Percentiles rank a stretch among this genome's conserved stretches.
These are phyloP conservation scores for Stichodactyla helianthus DNA, from an alignment of 64 coral and sea anemone species.

Conservation along the genomic window DNA sequence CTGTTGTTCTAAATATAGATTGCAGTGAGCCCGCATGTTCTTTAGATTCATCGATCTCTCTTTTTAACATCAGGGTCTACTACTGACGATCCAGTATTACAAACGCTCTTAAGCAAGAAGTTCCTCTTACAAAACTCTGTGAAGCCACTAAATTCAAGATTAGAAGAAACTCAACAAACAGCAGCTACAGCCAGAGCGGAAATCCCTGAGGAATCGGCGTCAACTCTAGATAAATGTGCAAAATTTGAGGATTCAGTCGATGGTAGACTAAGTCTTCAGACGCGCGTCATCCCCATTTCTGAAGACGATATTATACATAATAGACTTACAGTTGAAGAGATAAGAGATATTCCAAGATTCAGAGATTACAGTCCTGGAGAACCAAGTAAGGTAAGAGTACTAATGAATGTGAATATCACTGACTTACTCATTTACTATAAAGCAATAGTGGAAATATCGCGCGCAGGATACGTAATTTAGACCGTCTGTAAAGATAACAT, in stretches of 20 bases:
- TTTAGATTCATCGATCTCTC: not conserved
- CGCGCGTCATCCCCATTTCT: conserved; percentile 37
- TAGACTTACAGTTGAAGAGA: conserved; percentile 67
- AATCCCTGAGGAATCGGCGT: not conserved
- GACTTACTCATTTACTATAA: no score
- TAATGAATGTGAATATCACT: no score
- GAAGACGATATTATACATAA: conserved; percentile 65
- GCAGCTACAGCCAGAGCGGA: not conserved
- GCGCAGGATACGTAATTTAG: no score
- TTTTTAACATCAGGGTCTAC: not conserved
- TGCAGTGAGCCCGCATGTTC: no score
- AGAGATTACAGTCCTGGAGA: conserved; percentile 65
- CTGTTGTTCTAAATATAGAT: no score
- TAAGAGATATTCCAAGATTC: conserved; percentile 83
- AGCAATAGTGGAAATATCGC: no score
- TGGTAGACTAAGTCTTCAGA: not conserved
- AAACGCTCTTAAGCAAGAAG: conserved; percentile 35
- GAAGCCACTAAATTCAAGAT: not conserved
- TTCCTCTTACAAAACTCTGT: not conserved
- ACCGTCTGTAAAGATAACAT: no score
- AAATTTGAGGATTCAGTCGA: not conserved
- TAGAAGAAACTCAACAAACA: not conserved
- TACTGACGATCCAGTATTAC: conserved; percentile 37
- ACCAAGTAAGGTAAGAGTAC: conserved; percentile 72
- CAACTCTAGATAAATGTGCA: not conserved